Conservation (phyloP, 2,113 vertebrate species). For the Pedetes capensis region DNA sequence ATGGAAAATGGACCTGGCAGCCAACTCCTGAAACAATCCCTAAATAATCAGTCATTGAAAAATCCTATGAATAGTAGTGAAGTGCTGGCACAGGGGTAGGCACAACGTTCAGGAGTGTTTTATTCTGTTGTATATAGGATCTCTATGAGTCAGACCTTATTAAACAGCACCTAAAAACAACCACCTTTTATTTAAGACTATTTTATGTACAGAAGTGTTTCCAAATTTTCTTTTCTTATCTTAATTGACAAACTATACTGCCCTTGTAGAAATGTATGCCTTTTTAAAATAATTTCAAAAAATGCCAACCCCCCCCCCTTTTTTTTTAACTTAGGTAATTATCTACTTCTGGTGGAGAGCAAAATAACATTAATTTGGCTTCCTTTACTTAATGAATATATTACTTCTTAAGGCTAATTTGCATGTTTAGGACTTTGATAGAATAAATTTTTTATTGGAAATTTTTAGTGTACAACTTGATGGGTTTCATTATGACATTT, state of each 20-base stretch:
- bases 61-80: too few species aligned
- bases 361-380: not conserved
- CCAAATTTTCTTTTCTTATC: slow-evolving; percentile 7
- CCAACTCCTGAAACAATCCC: too few species aligned
- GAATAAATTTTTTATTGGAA: too few species aligned
- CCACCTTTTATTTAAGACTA: slow-evolving; percentile 9
- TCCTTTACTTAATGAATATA: not conserved
- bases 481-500: too few species aligned
- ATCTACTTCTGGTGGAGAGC: not conserved
- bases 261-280: not conserved
- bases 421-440: not conserved
- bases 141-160: too few species aligned
- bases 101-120: too few species aligned
- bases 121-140: too few species aligned
- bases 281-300: slow-evolving; percentile 23
- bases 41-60: too few species aligned
- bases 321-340: not conserved
- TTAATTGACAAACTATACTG: not conserved
- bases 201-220: not conserved
- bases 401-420: not conserved
- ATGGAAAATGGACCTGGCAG: too few species aligned
- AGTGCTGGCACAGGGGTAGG: too few species aligned
- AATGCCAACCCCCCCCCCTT: not conserved
- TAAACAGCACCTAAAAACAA: too few species aligned
- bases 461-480: too few species aligned